Conservation (phyloP, 2,797 vertebrate species). For the Champsocephalus gunnari region DNA sequence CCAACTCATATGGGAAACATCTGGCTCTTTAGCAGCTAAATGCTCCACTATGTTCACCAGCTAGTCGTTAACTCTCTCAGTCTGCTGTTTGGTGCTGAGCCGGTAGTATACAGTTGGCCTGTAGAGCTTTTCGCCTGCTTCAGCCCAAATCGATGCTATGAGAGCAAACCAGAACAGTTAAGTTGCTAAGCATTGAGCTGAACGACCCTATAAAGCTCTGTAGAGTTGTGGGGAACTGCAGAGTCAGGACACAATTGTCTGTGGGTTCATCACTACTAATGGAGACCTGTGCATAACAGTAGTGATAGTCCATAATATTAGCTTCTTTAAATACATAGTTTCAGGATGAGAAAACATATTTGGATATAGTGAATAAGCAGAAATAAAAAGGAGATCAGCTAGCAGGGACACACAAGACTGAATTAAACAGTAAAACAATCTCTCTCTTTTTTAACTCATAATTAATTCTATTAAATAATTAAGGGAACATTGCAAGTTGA, state of each 20-base stretch:
- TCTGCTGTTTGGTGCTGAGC: no score
- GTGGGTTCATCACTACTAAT: not conserved
- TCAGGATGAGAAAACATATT: conserved; percentile 6
- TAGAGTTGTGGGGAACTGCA: not conserved
- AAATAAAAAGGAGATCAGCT: not conserved
- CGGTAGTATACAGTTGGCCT: no score
- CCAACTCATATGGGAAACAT: not conserved
- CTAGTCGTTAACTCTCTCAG: no score
- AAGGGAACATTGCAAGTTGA: conserved; percentile 64
- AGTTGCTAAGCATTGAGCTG: conserved; percentile 6
- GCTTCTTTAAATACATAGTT: conserved; percentile 6
- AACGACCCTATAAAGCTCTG: not conserved
- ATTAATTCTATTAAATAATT: conserved; percentile 42
- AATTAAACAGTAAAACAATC: conserved; percentile 26
- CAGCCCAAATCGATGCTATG: not conserved
- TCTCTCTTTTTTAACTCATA: conserved; percentile 27
- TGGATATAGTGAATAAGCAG: not conserved
- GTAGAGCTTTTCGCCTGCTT: no score
- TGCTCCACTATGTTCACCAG: not conserved
- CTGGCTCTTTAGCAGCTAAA: not conserved
- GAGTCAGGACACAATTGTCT: conserved; percentile 1
- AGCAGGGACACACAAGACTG: conserved; percentile 7
- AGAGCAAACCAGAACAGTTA: not conserved
- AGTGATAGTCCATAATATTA: not conserved
- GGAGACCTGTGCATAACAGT: not conserved